phyloP scores from a whole-genome alignment of 2,888 invertebrate species.

The Acanthoscelides obtectus region DNA sequence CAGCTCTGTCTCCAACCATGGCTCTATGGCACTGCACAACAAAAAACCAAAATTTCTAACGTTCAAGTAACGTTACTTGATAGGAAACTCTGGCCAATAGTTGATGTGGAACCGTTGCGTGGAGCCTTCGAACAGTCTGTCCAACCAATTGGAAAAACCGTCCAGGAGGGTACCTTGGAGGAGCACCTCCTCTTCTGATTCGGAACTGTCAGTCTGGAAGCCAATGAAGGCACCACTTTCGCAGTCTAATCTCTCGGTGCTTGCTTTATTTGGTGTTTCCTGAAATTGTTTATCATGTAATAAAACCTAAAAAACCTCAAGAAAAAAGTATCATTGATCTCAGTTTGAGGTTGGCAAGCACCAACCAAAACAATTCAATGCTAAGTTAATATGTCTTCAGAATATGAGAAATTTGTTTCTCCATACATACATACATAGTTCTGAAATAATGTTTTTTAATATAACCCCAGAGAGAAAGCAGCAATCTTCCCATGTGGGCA shows the following conservation, averaged over 20 bases:
- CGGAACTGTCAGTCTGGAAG: slow-evolving; percentile 66
- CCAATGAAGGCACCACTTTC: slow-evolving; percentile 85
- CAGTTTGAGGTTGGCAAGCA: neutral
- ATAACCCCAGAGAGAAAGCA: no score
- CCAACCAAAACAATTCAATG: neutral
- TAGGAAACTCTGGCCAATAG: slow-evolving; percentile 96
- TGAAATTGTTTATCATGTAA: neutral
- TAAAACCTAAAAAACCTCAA: neutral
- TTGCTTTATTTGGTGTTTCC: neutral
- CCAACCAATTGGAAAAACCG: slow-evolving; percentile 93
- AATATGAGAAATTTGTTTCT: neutral
- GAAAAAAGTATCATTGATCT: neutral
- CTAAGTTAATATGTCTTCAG: neutral
- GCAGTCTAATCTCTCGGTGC: slow-evolving; percentile 50
- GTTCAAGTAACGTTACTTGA: slow-evolving; percentile 56
- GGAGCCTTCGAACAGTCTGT: slow-evolving; percentile 92
- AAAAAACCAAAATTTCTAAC: slow-evolving; percentile 3
- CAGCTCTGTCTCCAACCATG: neutral
- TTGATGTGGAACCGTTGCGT: slow-evolving; percentile 94
- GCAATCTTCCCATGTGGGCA: no score
- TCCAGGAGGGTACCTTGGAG: slow-evolving; percentile 64
- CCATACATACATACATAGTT: no score
- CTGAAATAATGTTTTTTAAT: no score
- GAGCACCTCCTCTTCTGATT: slow-evolving; percentile 51
- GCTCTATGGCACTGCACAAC: neutral